Evolutionary conservation across 2,797 vertebrate genomes (phyloP).

Genomic region (Babyrousa celebensis): DNA sequence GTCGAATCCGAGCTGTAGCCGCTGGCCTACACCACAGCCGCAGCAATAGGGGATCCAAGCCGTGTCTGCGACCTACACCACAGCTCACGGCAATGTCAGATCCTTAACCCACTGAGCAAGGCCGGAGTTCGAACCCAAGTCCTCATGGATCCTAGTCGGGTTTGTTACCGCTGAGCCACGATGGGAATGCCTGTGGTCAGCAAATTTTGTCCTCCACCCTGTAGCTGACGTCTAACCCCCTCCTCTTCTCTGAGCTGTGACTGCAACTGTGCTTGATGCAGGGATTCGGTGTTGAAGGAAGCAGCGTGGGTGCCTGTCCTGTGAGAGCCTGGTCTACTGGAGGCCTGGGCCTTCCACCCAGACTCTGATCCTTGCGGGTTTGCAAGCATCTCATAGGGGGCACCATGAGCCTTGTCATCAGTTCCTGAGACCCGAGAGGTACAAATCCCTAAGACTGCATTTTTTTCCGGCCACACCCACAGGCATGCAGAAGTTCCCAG

Average conservation of each 20-base stretch:
- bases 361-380: not conserved
- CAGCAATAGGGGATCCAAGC: too few relatives aligned
- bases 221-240: not conserved
- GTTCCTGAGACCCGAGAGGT: not conserved
- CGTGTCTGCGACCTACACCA: too few relatives aligned
- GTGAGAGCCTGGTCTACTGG: rapidly evolving
- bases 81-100: too few relatives aligned
- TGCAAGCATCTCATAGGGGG: rapidly evolving
- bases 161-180: too few relatives aligned
- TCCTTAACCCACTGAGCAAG: too few relatives aligned
- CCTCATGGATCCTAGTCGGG: too few relatives aligned
- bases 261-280: not conserved
- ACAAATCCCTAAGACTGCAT: not conserved
- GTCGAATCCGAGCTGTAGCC: too few relatives aligned
- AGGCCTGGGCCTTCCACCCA: not conserved
- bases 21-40: too few relatives aligned
- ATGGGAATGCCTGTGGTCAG: too few relatives aligned
- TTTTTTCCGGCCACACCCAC: not conserved
- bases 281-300: not conserved
- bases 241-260: not conserved
- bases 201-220: too few relatives aligned
- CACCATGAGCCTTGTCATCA: not conserved
- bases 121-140: too few relatives aligned
- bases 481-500: too few relatives aligned
- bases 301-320: not conserved